Percentiles rank a stretch among this genome's conserved stretches.
These are phyloP conservation scores for Rafetus swinhoei DNA, from an alignment of 2,113 vertebrate species.

Conservation along the genomic window DNA sequence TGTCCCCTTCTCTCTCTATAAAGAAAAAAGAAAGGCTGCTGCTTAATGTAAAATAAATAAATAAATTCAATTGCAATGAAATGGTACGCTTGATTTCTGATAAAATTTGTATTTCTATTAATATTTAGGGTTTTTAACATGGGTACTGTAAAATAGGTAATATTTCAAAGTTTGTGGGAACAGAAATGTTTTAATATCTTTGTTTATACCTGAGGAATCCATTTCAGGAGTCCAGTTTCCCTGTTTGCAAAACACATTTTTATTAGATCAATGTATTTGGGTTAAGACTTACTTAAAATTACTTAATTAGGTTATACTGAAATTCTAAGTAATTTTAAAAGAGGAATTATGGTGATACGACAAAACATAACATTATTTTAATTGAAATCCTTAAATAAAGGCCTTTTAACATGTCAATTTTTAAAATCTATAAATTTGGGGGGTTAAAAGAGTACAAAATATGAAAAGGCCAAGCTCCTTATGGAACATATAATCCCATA, in stretches of 20 bases:
- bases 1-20: slow-evolving; percentile 19
- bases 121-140: slow-evolving; percentile 44
- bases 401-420: slow-evolving; percentile 62
- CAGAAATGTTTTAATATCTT: slow-evolving; percentile 58
- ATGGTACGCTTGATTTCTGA: background rate
- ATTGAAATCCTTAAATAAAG: slow-evolving; percentile 68
- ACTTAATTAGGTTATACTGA: slow-evolving; percentile 71
- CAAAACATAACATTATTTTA: slow-evolving; percentile 71
- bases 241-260: slow-evolving; percentile 67
- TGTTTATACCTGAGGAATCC: slow-evolving; percentile 67
- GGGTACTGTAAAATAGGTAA: slow-evolving; percentile 37
- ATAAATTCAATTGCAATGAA: slow-evolving; percentile 21
- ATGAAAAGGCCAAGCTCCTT: slow-evolving; percentile 30
- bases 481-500: slow-evolving; percentile 48
- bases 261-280: slow-evolving; percentile 69
- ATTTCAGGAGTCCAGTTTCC: slow-evolving; percentile 66
- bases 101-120: slow-evolving; percentile 30
- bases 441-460: slow-evolving; percentile 61
- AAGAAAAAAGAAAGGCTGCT: slow-evolving; percentile 55
- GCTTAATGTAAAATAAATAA: slow-evolving; percentile 58
- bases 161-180: slow-evolving; percentile 58
- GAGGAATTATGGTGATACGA: slow-evolving; percentile 66
- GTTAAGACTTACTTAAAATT: slow-evolving; percentile 75
- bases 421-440: slow-evolving; percentile 63
- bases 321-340: slow-evolving; percentile 75